Base-by-base conservation (phyloP, 2,797 vertebrate species). In the Eptatretus atami region DNA sequence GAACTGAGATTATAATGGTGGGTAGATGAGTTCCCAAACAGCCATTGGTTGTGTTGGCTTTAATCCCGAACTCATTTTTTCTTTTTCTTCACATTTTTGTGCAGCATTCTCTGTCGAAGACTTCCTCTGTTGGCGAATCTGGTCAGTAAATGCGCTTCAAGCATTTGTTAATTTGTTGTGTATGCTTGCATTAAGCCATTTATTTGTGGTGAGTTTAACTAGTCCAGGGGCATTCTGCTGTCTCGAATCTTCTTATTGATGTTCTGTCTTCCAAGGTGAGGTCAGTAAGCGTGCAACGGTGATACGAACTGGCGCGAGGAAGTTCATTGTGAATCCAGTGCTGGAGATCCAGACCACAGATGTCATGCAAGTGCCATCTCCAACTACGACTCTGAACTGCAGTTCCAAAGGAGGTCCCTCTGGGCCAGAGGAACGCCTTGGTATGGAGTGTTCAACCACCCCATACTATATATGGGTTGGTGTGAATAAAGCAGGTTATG, bases 291-390 rank as follows among this genome's bases (percentile, higher is more conserved):
- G 57, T 25, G n/a, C 57, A 10, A 61, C 57, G 25, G 57, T 61
- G 11, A 25, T 61, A n/a, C 57, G 57, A n/a, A 61, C 57, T n/a
- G 57, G 57, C n/a, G 57, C n/a, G 9, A n/a, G 57, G n/a, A 61
- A 61, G 57, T 61, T 61, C 57, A 61, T 61, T 25, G 57, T 61
- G 57, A 61, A 25, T 25, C 57, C 57, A 61, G 57, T 61, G 9
- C 57, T 61, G n/a, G 57, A 61, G 57, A 61, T n/a, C 25, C 57
- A 61, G 12, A n/a, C 25, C n/a, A 25, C n/a, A 61, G 57, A 61
- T 12, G 25, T 61, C 4, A 8, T 8, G 6, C 31, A 44, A 44
- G 31, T 44, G 31, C 31, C 6, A 8, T 44, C 31, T 44, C 31
- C 31, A 44, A 44, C 31, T 44, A 44, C 6, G 31, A 44, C 31